Percentiles rank a stretch among this genome's conserved stretches.
phyloP scores from a whole-genome alignment of 2,113 vertebrate genomes.

The Sciurus niger region DNA sequence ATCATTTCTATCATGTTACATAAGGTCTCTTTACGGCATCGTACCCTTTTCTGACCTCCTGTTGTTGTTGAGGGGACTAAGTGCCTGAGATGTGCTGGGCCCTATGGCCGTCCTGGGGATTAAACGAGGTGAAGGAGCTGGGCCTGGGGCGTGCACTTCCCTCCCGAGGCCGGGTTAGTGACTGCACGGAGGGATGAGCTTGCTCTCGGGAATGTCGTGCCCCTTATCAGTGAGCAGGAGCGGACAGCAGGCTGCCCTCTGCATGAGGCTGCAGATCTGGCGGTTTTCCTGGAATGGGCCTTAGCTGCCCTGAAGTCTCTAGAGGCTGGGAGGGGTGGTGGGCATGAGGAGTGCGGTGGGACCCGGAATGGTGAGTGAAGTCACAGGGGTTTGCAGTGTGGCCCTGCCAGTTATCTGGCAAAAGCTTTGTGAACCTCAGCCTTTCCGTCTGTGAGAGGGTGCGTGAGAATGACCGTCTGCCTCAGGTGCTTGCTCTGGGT shows the following conservation, averaged over 20 bases:
- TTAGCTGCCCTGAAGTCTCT: background rate
- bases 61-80: background rate
- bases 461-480: too few relatives aligned
- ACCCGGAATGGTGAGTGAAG: rapidly evolving
- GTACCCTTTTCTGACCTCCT: background rate
- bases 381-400: background rate
- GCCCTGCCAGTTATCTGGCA: background rate
- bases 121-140: background rate
- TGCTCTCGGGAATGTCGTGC: background rate
- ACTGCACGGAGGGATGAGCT: background rate
- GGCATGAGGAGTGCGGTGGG: background rate
- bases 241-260: background rate
- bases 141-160: background rate
- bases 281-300: background rate
- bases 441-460: background rate
- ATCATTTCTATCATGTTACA: background rate
- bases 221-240: background rate
- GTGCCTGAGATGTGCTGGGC: background rate
- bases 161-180: background rate
- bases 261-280: background rate
- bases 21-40: background rate
- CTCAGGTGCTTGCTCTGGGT: rapidly evolving
- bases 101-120: rapidly evolving
- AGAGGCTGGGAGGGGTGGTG: background rate
- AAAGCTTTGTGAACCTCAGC: background rate